Evolutionary conservation across 2,888 invertebrate species (phyloP), one percentile per base, ranked within the genome.

Genomic region (Metacarcinus magister): DNA sequence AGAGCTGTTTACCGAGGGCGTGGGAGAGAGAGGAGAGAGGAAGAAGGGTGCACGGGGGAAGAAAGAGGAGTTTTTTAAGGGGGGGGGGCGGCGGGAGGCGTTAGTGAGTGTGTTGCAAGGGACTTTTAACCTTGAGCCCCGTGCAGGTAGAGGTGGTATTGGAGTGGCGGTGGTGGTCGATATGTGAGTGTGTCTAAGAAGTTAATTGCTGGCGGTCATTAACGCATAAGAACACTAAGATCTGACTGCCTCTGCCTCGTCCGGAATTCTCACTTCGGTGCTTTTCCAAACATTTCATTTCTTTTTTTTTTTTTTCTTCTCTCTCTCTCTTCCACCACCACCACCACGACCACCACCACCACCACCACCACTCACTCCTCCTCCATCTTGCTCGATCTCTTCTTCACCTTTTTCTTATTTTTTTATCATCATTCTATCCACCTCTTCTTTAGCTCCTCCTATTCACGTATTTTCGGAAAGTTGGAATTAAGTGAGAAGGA

Each of bases 151-250:
- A 67, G 67, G 67, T 5, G 67, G 67, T 67, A 67, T 67, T 67
- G 67, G 67, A 67, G 67, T 67, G 67, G n/a, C 2, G 19, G 23
- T 10, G n/a, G 23, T 23, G 67, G 67, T 67, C 67, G 67, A 67
- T 67, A 67, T 67, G 67, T 67, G 67, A 67, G 67, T 67, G 67
- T 67, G 67, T 67, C 67, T 67, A 67, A 67, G 67, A 67, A 67
- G 67, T 67, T 67, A 67, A 67, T 67, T 67, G 67, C 67, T 67
- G 67, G 67, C 19, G 67, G 67, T 67, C 67, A 67, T 67, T 67
- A 67, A 67, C 67, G 67, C 67, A 67, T 23, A 67, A 67, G 67
- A 67, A 67, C 67, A 67, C 67, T 67, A 67, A 67, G 67, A 67
- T 67, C 67, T 67, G 67, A 67, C 67, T 67, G 67, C 67, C 67